Percentiles rank a stretch among this genome's conserved stretches.
These are phyloP conservation scores for Notiomystis cincta DNA, from an alignment of 2,113 vertebrate genomes.

Conservation along the genomic window DNA sequence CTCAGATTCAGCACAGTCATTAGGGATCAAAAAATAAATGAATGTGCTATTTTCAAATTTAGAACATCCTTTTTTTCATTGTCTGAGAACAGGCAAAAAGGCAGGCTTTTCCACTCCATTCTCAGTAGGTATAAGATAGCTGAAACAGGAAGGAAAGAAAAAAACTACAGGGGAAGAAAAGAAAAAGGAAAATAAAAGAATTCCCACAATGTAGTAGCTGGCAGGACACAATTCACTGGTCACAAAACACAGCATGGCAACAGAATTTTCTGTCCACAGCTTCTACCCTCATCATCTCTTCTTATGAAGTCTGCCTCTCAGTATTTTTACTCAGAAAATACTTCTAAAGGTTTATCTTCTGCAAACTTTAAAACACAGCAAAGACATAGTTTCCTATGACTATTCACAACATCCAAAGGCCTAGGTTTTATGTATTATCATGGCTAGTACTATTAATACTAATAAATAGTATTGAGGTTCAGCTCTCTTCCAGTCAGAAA, in stretches of 20 bases:
- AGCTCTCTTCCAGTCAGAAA: not conserved
- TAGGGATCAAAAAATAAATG: not conserved
- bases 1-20: not conserved
- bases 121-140: not conserved
- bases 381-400: not conserved
- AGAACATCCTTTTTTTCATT: not conserved
- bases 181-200: not conserved
- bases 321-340: not conserved
- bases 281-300: not conserved
- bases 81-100: not conserved
- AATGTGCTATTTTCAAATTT: not conserved
- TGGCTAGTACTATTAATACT: not conserved
- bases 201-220: not conserved
- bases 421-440: not conserved
- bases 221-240: fast-evolving
- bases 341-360: not conserved
- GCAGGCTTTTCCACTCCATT: not conserved
- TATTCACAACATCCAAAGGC: not conserved
- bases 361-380: not conserved
- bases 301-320: not conserved
- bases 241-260: not conserved
- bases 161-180: not conserved
- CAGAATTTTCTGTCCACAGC: not conserved
- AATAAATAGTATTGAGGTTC: not conserved
- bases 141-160: not conserved